Evolutionary conservation across 2,113 vertebrate species (phyloP), one percentile per base, ranked within the genome.

Genomic region (Dipodomys ordii): DNA sequence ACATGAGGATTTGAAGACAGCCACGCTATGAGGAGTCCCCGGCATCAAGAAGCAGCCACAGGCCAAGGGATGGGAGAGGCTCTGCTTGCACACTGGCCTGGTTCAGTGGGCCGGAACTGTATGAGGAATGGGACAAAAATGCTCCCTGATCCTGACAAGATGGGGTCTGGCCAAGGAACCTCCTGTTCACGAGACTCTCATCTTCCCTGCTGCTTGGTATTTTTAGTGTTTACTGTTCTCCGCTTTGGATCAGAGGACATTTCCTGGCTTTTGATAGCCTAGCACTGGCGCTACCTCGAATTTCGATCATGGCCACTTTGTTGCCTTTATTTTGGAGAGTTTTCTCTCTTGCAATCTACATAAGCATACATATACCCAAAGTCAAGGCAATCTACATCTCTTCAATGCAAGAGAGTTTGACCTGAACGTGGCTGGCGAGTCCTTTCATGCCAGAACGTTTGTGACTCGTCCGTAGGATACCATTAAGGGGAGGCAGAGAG

Each of bases 81-180:
- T 94, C 91, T 25, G 87, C 94, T 90, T 87, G 71, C 64, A 83
- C 32, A 60, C 93, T 83, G 78, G 73, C 84, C 86, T 95, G 92
- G 87, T 94, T 78, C 90, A 71, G 93, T 62, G 89, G 92, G 84
- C 81, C 96, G 87, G 91, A 92, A 93, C 87, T 87, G 87, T 88
- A 90, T 74, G 82, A 91, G 74, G 88, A 53, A 27, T 35, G 67
- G 74, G 93, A 87, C 65, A 82, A 91, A 39, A 94, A 92, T 82
- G 19, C 0, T 0, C 83, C 67, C 65, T 78, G 68, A 79, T 84
- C 81, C 90, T 79, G 92, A 32, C 73, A 71, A 53, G 44, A 79
- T 30, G 27, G 28, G 67, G 92, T 74, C 82, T 83, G 44, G 86
- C 64, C 39, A 1, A 53, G 18, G 10, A 7, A 65, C 25, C 30